Conservation (phyloP, 2,797 vertebrate genomes). For the Salmo trutta region DNA sequence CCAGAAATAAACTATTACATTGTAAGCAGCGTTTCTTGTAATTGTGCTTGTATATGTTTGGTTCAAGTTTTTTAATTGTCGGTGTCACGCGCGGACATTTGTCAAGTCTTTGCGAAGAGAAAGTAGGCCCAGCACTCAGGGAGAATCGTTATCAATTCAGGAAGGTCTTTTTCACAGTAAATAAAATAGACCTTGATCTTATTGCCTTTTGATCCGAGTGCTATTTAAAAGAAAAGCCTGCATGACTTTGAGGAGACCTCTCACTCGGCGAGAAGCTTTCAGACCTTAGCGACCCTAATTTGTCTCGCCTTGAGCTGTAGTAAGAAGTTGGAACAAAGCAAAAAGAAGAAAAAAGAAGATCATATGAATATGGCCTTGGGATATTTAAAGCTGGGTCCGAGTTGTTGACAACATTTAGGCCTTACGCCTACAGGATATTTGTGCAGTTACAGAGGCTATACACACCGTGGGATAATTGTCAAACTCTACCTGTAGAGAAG, state of each 20-base stretch:
- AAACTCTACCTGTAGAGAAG: no score
- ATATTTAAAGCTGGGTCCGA: neutral
- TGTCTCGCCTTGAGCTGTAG: neutral
- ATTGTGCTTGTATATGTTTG: constrained; percentile 46
- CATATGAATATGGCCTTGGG: neutral
- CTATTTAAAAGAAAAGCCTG: constrained; percentile 74
- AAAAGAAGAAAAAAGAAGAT: neutral
- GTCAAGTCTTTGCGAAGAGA: neutral
- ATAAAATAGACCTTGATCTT: constrained; percentile 55
- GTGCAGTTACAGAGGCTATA: neutral
- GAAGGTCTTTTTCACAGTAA: neutral
- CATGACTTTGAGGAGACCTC: constrained; percentile 39
- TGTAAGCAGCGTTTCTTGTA: constrained; percentile 10
- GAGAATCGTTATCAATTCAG: constrained; percentile 2
- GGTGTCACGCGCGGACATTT: neutral
- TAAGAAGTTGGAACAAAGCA: no score
- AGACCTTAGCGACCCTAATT: constrained; percentile 28
- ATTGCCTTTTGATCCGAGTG: constrained; percentile 73
- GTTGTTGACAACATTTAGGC: neutral
- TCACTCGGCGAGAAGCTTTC: neutral
- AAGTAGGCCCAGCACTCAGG: neutral
- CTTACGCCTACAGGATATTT: neutral
- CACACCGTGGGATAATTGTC: neutral
- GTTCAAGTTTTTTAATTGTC: neutral
- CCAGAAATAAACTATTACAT: constrained; percentile 15